A percentile compares a stretch with the other conserved stretches of the same genome.
Evolutionary conservation across 2,888 invertebrate genomes (phyloP).

Genomic region (Ichneumoninae sp.): DNA sequence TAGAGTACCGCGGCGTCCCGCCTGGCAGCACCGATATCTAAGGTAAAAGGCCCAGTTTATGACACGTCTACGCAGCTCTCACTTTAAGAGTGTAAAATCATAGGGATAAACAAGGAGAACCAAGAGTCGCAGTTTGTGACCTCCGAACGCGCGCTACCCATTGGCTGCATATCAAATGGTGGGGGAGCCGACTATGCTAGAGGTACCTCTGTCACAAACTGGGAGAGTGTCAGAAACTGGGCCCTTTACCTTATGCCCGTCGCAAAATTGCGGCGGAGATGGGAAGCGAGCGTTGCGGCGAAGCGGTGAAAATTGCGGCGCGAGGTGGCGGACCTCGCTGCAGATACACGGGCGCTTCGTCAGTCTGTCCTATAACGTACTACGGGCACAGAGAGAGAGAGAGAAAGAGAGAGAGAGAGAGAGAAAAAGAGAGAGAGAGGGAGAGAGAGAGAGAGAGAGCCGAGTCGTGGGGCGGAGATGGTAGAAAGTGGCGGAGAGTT

Average conservation of each 20-base stretch:
- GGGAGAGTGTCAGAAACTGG: too few species aligned
- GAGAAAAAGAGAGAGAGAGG: too few species aligned
- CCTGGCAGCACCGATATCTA: slow-evolving; percentile 64
- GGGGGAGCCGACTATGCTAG: too few species aligned
- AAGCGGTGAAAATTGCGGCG: slow-evolving; percentile 64
- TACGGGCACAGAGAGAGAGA: neutral
- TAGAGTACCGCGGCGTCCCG: slow-evolving; percentile 64
- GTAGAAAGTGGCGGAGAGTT: slow-evolving; percentile 72
- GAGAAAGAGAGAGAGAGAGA: too few species aligned
- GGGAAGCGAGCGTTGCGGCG: slow-evolving; percentile 48
- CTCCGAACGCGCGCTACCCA: too few species aligned
- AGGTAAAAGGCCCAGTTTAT: too few species aligned
- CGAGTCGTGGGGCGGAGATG: slow-evolving; percentile 47
- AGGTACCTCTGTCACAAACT: too few species aligned
- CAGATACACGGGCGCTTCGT: slow-evolving; percentile 2
- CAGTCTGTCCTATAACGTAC: slow-evolving; percentile 12
- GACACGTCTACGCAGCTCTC: too few species aligned
- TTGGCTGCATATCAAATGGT: too few species aligned
- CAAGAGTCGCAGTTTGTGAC: too few species aligned
- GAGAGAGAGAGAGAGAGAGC: neutral
- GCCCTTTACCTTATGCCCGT: slow-evolving; percentile 29
- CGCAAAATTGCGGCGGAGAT: slow-evolving; percentile 62
- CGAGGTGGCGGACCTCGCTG: slow-evolving; percentile 61
- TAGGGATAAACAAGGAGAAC: too few species aligned
- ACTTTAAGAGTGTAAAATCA: too few species aligned